Evolutionary conservation across 2,113 vertebrate genomes (phyloP), one percentile per base, ranked within the genome.

Genomic region (Maccullochella peelii): DNA sequence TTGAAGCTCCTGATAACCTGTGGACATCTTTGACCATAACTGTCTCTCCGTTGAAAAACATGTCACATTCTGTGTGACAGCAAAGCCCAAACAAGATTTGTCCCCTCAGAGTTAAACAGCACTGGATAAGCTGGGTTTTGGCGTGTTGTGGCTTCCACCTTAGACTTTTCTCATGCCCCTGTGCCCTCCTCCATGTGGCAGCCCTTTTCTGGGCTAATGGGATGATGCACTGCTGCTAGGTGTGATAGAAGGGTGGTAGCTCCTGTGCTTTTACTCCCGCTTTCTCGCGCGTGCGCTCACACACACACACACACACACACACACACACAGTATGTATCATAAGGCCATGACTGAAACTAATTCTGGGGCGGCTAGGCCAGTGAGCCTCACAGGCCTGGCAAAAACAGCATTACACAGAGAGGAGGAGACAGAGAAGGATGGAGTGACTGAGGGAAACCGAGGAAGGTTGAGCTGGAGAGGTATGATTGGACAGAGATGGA

Each of bases 321-420:
- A 71, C 0, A 65, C 42, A 50, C 10, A n/a, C n/a, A n/a, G n/a
- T 25, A 50, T 25, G 77, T 73, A 27, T 33, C 54, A 12, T 27
- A 73, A 47, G 75, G 77, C 90, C 88, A 69, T 90, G 88, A 90
- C 93, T 93, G 92, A 93, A 88, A 92, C 92, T 68, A 93, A 94
- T 92, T 86, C 77, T 47, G 50, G 79, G 79, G 70, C 4, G 69
- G 77, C 74, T 30, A 67, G 80, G 85, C 84, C 50, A 81, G 80
- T 69, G 71, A 82, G 87, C 73, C 88, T 86, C 76, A 27, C 82
- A 30, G 72, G 85, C 70, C 66, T 55, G 63, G 75, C 70, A 73
- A 88, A 87, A 91, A 78, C 50, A 33, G 73, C 42, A 73, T 87
- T 86, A 83, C 50, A 77, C n/a, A 67, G 72, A 79, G 84, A 42